These are phyloP conservation scores for Ophthalmolycus amberensis DNA, from an alignment of 2,113 vertebrate species.

Conservation along the genomic window DNA sequence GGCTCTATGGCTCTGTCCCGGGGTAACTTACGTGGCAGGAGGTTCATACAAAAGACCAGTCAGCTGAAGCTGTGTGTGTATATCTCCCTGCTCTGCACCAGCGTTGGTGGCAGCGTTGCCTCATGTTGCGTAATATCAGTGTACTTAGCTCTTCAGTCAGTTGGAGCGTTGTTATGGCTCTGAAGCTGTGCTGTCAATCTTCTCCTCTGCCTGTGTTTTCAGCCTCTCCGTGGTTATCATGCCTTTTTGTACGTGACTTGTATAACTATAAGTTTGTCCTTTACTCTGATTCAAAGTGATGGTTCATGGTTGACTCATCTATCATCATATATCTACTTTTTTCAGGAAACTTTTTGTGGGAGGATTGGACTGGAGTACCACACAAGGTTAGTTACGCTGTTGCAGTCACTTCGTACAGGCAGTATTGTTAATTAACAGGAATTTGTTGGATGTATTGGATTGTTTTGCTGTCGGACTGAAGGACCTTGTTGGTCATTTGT, in stretches of 20 bases:
- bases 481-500: background rate
- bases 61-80: conserved; percentile 1
- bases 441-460: background rate
- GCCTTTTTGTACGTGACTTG: background rate
- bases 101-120: conserved; percentile 34
- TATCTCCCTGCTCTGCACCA: conserved; percentile 21
- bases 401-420: background rate
- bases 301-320: background rate
- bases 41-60: conserved; percentile 49
- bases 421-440: background rate
- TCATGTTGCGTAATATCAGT: conserved; percentile 57
- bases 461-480: conserved; percentile 1
- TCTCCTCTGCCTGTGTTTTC: background rate
- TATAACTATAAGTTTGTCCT: background rate
- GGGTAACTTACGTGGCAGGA: conserved; percentile 70
- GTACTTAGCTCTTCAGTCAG: conserved; percentile 50
- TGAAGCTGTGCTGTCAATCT: conserved; percentile 16
- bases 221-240: background rate
- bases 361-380: conserved; percentile 98
- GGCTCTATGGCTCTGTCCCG: conserved; percentile 39
- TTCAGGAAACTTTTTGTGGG: conserved; percentile 98
- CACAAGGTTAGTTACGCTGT: conserved; percentile 90
- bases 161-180: conserved; percentile 15
- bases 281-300: background rate
- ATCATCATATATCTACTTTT: conserved; percentile 63